Evolutionary conservation across 2,797 vertebrate genomes (phyloP).

Genomic region (Prionace glauca): DNA sequence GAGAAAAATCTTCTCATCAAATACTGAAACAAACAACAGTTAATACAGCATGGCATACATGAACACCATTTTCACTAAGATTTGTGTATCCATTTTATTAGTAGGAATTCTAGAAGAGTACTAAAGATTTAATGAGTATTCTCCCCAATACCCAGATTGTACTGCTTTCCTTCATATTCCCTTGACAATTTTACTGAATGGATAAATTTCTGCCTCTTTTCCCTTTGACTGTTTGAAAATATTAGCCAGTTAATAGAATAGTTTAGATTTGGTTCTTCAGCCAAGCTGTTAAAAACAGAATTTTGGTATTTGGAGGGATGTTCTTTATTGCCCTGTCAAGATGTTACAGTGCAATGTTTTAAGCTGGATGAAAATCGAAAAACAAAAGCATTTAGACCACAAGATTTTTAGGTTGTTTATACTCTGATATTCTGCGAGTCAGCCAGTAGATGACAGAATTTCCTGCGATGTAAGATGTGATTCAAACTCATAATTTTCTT

Average conservation of each 20-base stretch:
- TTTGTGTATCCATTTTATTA: not conserved
- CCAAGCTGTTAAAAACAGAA: not conserved
- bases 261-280: not conserved
- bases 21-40: not conserved
- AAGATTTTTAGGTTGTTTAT: not conserved
- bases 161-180: not conserved
- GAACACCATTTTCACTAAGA: not conserved
- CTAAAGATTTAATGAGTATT: not conserved
- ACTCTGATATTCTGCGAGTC: not conserved
- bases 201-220: not conserved
- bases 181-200: not conserved
- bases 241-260: not conserved
- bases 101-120: not conserved
- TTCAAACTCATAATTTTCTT: not conserved
- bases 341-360: not conserved
- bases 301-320: not conserved
- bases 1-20: too few species aligned
- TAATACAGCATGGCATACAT: not conserved
- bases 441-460: constrained; percentile 7
- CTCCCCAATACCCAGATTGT: not conserved
- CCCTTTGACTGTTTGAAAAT: not conserved
- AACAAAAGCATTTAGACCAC: not conserved
- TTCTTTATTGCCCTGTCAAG: not conserved
- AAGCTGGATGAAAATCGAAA: not conserved
- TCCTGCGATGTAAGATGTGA: too few species aligned